Percentiles rank a stretch among this genome's conserved stretches.
Evolutionary conservation across 2,888 invertebrate species (phyloP).

Genomic region (Cryptocephalus primarius): DNA sequence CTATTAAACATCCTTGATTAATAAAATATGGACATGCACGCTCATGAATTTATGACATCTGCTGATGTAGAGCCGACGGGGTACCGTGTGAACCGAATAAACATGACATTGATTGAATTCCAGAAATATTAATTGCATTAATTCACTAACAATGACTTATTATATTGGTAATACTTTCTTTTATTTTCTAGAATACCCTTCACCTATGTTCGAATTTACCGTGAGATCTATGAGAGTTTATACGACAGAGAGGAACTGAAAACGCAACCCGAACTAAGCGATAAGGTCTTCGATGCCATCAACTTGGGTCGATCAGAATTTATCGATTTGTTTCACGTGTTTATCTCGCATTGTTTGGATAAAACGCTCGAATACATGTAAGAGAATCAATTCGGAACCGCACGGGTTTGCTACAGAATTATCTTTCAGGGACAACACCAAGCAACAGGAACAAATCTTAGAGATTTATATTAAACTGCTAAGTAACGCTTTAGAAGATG

Average conservation of each 20-base stretch:
- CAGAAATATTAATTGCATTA: too few relatives aligned
- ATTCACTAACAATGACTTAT: too few relatives aligned
- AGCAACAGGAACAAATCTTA: slow-evolving; percentile 26
- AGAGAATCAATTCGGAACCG: slow-evolving; percentile 10
- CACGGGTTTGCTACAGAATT: neutral
- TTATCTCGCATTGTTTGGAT: slow-evolving; percentile 27
- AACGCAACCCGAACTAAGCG: slow-evolving; percentile 17
- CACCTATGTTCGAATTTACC: slow-evolving; percentile 66
- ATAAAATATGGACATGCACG: too few relatives aligned
- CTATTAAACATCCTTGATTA: too few relatives aligned
- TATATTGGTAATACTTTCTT: neutral
- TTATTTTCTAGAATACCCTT: slow-evolving; percentile 52
- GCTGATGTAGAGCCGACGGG: too few relatives aligned
- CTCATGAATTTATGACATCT: too few relatives aligned
- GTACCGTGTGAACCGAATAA: too few relatives aligned
- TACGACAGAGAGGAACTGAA: slow-evolving; percentile 20
- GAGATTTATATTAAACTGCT: slow-evolving; percentile 30
- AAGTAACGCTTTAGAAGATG: slow-evolving; percentile 29
- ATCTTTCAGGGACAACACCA: slow-evolving; percentile 22
- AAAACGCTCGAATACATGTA: slow-evolving; percentile 27
- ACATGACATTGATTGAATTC: too few relatives aligned
- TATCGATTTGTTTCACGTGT: slow-evolving; percentile 27
- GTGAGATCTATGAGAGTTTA: slow-evolving; percentile 51
- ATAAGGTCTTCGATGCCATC: slow-evolving; percentile 24
- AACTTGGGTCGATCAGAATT: slow-evolving; percentile 28